phyloP scores from a whole-genome alignment of 2,113 vertebrate genomes.

The Sturnus vulgaris region DNA sequence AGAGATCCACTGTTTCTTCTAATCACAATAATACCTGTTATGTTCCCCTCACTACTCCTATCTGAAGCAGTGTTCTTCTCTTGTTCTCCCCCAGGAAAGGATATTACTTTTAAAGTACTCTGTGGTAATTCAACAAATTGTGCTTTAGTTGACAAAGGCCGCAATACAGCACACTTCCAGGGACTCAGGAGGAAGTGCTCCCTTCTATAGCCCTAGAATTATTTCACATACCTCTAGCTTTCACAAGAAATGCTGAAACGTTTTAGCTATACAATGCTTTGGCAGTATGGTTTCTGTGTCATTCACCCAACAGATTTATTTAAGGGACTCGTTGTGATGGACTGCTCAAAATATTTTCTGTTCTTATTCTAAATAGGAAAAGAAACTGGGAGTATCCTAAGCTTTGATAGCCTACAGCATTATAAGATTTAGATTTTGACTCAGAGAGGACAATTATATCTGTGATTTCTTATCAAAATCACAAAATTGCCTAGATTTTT shows the following conservation, averaged over 20 bases:
- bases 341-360: neutral
- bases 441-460: neutral
- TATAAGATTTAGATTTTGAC: neutral
- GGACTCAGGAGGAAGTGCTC: neutral
- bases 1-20: constrained; percentile 18
- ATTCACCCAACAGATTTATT: neutral
- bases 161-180: neutral
- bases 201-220: neutral
- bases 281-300: neutral
- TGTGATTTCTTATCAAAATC: neutral
- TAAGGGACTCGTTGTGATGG: neutral
- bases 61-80: neutral
- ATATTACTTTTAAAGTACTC: neutral
- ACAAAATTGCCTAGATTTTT: neutral
- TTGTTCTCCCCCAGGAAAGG: neutral
- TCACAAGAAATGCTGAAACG: neutral
- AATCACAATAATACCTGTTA: neutral
- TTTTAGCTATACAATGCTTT: neutral
- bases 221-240: neutral
- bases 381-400: neutral
- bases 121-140: neutral
- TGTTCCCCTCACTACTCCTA: neutral
- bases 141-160: neutral
- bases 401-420: neutral
- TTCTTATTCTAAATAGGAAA: neutral